These are phyloP conservation scores for Himalopsyche tibetana DNA, from an alignment of 2,888 invertebrate genomes.

Conservation along the genomic window DNA sequence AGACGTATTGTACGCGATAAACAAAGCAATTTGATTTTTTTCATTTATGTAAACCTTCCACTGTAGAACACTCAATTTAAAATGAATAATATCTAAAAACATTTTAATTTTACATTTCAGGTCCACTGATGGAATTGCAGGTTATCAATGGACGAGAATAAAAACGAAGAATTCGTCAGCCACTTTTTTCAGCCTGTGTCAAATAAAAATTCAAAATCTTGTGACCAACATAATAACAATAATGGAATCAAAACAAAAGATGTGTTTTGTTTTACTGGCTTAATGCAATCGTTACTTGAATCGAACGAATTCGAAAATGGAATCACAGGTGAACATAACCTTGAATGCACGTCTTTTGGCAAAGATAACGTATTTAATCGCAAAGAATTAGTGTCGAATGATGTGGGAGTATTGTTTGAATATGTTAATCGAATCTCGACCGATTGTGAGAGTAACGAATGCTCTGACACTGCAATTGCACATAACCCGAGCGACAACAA, in stretches of 20 bases:
- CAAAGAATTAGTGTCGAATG: background rate
- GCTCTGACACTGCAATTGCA: background rate
- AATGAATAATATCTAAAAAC: background rate
- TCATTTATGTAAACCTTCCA: background rate
- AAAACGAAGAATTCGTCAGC: background rate
- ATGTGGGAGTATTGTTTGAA: background rate
- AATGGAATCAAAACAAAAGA: background rate
- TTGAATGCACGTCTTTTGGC: background rate
- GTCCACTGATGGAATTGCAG: background rate
- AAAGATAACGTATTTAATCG: background rate
- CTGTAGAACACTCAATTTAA: background rate
- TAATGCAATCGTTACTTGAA: background rate
- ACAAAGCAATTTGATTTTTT: no score
- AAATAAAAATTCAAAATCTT: background rate
- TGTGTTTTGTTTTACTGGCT: background rate
- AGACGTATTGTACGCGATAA: no score
- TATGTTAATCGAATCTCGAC: background rate
- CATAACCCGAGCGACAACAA: background rate
- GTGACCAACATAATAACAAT: background rate
- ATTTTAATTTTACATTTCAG: conserved; percentile 13
- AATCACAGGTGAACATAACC: background rate
- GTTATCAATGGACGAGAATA: background rate
- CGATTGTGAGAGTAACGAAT: background rate
- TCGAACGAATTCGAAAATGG: background rate
- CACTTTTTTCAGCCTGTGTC: background rate